Evolutionary conservation across 2,113 vertebrate species (phyloP).

Genomic region (Ploceus nigricollis): DNA sequence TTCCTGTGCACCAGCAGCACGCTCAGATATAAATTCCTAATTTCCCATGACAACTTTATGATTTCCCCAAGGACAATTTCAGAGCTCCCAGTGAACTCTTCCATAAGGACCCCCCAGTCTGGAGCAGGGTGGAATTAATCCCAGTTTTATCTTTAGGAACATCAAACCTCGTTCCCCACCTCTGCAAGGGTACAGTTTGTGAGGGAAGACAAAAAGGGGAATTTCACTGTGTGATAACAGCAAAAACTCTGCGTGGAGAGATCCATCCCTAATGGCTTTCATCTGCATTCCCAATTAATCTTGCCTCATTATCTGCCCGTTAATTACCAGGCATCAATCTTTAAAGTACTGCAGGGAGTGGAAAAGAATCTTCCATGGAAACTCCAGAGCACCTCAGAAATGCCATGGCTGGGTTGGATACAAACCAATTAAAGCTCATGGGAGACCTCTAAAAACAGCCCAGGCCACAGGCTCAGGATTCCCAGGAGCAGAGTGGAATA

Average conservation of each 20-base stretch:
- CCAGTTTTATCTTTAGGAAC: not conserved
- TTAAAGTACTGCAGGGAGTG: not conserved
- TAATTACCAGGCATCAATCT: conserved; percentile 23
- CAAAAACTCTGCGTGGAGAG: not conserved
- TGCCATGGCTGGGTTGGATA: not conserved
- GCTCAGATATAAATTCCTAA: not conserved
- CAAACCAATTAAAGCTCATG: not conserved
- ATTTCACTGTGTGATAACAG: not conserved
- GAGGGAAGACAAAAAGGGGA: not conserved
- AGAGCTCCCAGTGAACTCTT: not conserved
- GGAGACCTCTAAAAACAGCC: not conserved
- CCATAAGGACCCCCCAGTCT: not conserved
- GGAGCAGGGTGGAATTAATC: not conserved
- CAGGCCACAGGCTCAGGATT: not conserved
- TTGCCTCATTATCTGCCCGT: conserved; percentile 26
- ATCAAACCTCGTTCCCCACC: not conserved
- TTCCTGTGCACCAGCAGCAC: not conserved
- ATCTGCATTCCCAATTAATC: not conserved
- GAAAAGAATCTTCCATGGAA: not conserved
- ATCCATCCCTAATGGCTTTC: not conserved
- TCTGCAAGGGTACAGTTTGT: not conserved
- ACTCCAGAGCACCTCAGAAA: not conserved
- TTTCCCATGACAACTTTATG: not conserved
- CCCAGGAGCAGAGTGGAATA: not conserved
- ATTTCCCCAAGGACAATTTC: not conserved